These are phyloP conservation scores for Pandemis heparana DNA, from an alignment of 2,888 invertebrate species.

Conservation along the genomic window DNA sequence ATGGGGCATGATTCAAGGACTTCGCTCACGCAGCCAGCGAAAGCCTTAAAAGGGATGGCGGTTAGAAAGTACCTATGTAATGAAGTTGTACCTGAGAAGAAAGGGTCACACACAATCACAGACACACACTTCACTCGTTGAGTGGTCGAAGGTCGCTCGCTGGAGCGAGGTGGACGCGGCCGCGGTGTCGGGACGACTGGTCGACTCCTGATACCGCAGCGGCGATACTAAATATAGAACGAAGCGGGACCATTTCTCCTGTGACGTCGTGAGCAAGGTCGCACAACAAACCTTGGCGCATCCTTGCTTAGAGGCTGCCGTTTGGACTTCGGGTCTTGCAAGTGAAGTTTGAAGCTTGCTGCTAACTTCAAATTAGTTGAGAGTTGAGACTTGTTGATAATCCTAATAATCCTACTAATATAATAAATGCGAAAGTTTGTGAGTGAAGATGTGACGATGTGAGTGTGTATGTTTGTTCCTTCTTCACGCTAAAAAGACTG, in stretches of 20 bases:
- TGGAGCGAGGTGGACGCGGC: conserved; percentile 81
- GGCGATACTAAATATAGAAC: conserved; percentile 75
- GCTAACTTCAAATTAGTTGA: not conserved
- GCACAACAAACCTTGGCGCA: conserved; percentile 71
- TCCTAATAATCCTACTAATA: too few species aligned
- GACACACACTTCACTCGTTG: conserved; percentile 82
- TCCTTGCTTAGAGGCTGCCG: conserved; percentile 42
- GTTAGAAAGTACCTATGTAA: not conserved
- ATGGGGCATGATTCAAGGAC: not conserved
- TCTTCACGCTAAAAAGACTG: too few species aligned
- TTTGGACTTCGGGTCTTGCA: conserved; percentile 8
- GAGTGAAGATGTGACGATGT: too few species aligned
- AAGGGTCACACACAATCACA: conserved; percentile 75
- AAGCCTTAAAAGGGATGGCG: not conserved
- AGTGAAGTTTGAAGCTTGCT: not conserved
- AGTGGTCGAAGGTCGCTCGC: conserved; percentile 81
- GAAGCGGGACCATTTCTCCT: conserved; percentile 64
- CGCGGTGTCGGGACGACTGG: conserved; percentile 83
- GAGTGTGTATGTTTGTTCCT: too few species aligned
- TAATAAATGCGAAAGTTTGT: too few species aligned
- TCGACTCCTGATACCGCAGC: conserved; percentile 58
- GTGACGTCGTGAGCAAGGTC: conserved; percentile 70
- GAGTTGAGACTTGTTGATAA: too few species aligned
- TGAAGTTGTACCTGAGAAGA: conserved; percentile 50
- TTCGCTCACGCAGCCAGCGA: not conserved